Evolutionary conservation across 2,113 vertebrate species (phyloP).

Genomic region (Cathartes aura): DNA sequence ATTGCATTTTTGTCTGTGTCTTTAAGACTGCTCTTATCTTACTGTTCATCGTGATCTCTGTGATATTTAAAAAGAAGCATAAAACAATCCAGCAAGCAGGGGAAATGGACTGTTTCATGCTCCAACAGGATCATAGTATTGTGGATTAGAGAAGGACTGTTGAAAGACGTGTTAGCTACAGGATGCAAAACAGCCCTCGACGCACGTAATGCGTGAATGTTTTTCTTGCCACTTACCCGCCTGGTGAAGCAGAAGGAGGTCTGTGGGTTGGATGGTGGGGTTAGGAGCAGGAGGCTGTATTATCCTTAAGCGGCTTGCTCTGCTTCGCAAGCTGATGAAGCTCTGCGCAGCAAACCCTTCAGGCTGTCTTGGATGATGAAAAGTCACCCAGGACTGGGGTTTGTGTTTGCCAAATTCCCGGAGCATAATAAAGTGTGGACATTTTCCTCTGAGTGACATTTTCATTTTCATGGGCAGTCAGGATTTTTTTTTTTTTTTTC

Average conservation of each 20-base stretch:
- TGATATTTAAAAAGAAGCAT: not conserved
- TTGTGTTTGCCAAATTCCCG: not conserved
- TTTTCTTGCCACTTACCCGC: not conserved
- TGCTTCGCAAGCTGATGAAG: not conserved
- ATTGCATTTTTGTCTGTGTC: accelerated
- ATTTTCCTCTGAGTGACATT: not conserved
- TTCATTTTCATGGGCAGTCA: not conserved
- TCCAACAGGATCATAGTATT: accelerated
- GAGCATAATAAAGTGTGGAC: not conserved
- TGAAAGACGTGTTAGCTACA: not conserved
- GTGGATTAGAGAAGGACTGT: not conserved
- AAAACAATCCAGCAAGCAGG: not conserved
- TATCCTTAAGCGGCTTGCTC: not conserved
- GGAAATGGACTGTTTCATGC: not conserved
- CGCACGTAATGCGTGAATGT: accelerated
- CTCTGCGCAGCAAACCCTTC: not conserved
- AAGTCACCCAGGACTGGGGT: not conserved
- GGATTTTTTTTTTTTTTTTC: accelerated
- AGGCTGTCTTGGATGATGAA: not conserved
- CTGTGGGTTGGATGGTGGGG: not conserved
- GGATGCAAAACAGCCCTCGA: not conserved
- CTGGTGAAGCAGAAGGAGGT: not conserved
- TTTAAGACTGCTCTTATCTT: not conserved
- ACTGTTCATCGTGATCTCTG: accelerated
- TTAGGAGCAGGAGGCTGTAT: not conserved